Conservation (phyloP, 2,888 invertebrate genomes). For the Balanococcus diminutus region DNA sequence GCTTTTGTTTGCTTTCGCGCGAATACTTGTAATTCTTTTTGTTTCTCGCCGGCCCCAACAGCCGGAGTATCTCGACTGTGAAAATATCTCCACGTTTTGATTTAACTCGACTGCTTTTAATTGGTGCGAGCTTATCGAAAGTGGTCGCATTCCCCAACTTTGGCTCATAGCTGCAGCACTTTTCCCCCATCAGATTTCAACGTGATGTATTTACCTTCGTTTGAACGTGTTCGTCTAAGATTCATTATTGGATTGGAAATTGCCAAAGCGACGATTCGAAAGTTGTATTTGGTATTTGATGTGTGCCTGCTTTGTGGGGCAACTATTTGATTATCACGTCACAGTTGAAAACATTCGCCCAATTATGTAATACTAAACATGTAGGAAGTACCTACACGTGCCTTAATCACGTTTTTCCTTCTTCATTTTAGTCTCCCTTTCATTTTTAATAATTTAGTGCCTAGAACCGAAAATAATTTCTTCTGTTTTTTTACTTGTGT, state of each 20-base stretch:
- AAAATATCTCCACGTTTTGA: background rate
- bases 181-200: background rate
- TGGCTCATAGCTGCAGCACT: background rate
- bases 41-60: background rate
- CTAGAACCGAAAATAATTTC: too few species aligned
- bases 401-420: too few species aligned
- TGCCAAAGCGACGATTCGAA: background rate
- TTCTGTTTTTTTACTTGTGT: too few species aligned
- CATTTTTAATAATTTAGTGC: too few species aligned
- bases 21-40: constrained; percentile 15
- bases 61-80: background rate
- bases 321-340: too few species aligned
- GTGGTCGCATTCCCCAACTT: background rate
- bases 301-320: too few species aligned
- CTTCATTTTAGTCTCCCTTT: too few species aligned
- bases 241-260: background rate
- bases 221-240: background rate
- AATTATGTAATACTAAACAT: too few species aligned
- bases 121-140: background rate
- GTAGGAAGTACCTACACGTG: too few species aligned
- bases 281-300: background rate
- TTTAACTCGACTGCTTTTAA: background rate
- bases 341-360: too few species aligned
- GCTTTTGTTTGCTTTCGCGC: background rate
- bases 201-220: background rate